Base-by-base conservation (phyloP, 2,888 invertebrate genomes). In the Exocentrus adspersus region DNA sequence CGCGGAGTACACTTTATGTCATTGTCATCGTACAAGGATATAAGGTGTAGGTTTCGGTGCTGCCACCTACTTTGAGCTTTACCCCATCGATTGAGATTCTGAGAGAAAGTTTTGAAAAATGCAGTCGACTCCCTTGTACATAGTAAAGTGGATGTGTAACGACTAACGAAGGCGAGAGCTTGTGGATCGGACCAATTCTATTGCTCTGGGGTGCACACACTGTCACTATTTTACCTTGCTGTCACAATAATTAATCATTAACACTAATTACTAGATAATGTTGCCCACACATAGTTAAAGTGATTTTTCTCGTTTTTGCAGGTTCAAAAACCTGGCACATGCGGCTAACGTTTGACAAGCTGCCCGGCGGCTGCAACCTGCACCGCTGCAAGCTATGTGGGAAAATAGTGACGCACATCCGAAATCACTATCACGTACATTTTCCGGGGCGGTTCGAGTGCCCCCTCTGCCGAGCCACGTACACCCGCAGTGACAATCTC, bases 271-370 rank as follows among this genome's bases (percentile, higher is more conserved):
- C 58, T 62, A 19, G 30, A 30, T 51, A 32, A 51, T 32, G n/a
- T 51, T 51, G 51, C 51, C 51, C 51, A 51, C 51, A 51, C 51
- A 51, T 51, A 57, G 57, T 32, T 57, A 68, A 70, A 66, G 60
- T 54, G 51, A 60, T 65, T 63, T 66, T 68, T 67, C 63, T 83
- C 84, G 84, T 86, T 85, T 87, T 91, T 91, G 88, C 91, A 93
- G 94, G 93, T 90, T 93, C 93, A 85, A 93, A 93, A 90, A 92
- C 93, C 89, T 93, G 93, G 92, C 93, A 93, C 88, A 93, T 93
- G 93, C 92, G 93, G 88, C 91, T 93, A 87, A 93, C 93, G 86
- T 94, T 93, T 89, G 94, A 94, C 89, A 92, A 93, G 83, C 90
- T 93, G 87, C 92, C 93, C 86, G 93, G 93, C 86, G 92, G 92